Evolutionary conservation across 2,797 vertebrate species (phyloP).

Genomic region (Halcyon smyrnensis): DNA sequence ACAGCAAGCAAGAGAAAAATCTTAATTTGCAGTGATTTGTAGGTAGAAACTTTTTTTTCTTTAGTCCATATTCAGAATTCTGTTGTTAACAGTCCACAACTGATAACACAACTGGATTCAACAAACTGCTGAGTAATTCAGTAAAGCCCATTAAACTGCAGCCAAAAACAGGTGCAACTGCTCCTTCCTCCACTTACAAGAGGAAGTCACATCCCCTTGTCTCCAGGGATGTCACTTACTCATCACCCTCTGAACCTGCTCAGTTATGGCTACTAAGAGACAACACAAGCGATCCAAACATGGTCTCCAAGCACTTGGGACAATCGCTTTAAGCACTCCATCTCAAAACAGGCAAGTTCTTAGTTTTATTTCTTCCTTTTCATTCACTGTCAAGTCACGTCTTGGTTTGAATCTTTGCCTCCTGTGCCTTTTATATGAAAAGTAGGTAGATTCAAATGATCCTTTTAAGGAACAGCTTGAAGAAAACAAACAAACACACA

Average conservation of each 20-base stretch:
- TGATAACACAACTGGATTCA: not conserved
- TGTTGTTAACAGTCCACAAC: not conserved
- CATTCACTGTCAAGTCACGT: not conserved
- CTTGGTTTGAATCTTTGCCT: not conserved
- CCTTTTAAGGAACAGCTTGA: not conserved
- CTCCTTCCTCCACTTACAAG: not conserved
- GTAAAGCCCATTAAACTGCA: not conserved
- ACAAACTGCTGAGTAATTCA: not conserved
- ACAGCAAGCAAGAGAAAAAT: not conserved
- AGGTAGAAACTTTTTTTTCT: not conserved
- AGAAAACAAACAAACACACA: not conserved
- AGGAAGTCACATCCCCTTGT: not conserved
- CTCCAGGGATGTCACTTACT: not conserved
- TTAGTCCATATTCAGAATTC: not conserved
- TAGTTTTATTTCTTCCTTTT: not conserved
- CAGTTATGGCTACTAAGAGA: not conserved
- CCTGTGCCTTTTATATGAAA: not conserved
- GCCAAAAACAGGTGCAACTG: not conserved
- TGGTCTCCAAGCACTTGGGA: not conserved
- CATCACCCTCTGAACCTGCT: not conserved
- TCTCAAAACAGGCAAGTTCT: not conserved
- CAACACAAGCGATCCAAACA: not conserved
- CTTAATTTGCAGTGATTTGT: not conserved
- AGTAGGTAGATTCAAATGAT: not conserved
- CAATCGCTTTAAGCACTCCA: not conserved